Conservation (phyloP, 2,113 vertebrate species). For the Ranitomeya variabilis region DNA sequence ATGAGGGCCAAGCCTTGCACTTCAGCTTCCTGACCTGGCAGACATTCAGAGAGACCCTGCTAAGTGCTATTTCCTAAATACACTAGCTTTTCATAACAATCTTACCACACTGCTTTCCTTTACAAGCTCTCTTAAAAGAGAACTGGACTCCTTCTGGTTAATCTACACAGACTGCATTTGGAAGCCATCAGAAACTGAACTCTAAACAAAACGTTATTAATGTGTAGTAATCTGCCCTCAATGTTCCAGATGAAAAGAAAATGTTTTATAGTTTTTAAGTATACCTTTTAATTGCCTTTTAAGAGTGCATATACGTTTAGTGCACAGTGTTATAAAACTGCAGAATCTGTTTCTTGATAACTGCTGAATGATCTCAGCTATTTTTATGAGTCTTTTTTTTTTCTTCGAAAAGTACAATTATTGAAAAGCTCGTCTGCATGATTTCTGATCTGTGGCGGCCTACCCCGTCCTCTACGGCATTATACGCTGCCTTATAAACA, state of each 20-base stretch:
- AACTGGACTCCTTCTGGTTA: slow-evolving; percentile 82
- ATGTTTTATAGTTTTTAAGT: slow-evolving; percentile 88
- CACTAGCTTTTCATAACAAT: slow-evolving; percentile 89
- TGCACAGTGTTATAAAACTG: slow-evolving; percentile 81
- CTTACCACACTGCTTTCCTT: slow-evolving; percentile 88
- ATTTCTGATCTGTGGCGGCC: slow-evolving; percentile 66
- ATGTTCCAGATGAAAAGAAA: slow-evolving; percentile 90
- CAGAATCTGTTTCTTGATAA: slow-evolving; percentile 88
- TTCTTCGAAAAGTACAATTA: slow-evolving; percentile 69
- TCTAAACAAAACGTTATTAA: slow-evolving; percentile 95
- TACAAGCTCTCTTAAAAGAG: slow-evolving; percentile 82
- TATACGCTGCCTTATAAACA: slow-evolving; percentile 74
- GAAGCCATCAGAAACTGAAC: slow-evolving; percentile 92
- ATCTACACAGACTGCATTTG: slow-evolving; percentile 88
- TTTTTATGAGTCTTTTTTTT: slow-evolving; percentile 80
- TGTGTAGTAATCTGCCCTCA: slow-evolving; percentile 91
- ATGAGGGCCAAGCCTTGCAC: slow-evolving; percentile 85
- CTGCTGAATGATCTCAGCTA: slow-evolving; percentile 83
- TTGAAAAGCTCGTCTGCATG: slow-evolving; percentile 68
- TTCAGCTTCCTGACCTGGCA: slow-evolving; percentile 91
- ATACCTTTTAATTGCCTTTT: slow-evolving; percentile 82
- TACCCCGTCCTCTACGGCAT: slow-evolving; percentile 60
- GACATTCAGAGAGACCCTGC: slow-evolving; percentile 87
- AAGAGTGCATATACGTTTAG: slow-evolving; percentile 82
- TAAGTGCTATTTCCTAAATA: slow-evolving; percentile 93